These are phyloP conservation scores for Poeciliopsis retropinna DNA, from an alignment of 2,113 vertebrate species.

Conservation along the genomic window DNA sequence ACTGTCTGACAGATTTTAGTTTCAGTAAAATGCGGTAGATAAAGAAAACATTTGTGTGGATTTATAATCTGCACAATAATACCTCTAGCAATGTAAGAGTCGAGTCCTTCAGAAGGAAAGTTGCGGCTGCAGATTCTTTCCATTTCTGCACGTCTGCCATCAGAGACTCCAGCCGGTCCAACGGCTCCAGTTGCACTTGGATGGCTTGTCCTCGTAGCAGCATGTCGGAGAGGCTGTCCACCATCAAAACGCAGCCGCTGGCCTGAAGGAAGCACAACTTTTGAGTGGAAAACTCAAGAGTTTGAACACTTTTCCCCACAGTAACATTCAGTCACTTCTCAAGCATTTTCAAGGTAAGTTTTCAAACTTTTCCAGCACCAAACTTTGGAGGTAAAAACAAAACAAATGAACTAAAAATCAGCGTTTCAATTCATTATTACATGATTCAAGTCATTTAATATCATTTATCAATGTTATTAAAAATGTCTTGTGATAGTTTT, in stretches of 20 bases:
- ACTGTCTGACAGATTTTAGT: too few relatives aligned
- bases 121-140: constrained; percentile 88
- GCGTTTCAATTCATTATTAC: too few relatives aligned
- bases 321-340: too few relatives aligned
- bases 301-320: too few relatives aligned
- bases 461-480: too few relatives aligned
- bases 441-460: too few relatives aligned
- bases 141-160: constrained; percentile 88
- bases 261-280: constrained; percentile 68
- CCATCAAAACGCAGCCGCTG: constrained; percentile 79
- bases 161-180: constrained; percentile 87
- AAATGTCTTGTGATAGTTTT: too few relatives aligned
- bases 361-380: too few relatives aligned
- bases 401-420: too few relatives aligned
- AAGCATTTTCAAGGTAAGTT: too few relatives aligned
- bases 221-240: constrained; percentile 85
- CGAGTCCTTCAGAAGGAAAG: constrained; percentile 87
- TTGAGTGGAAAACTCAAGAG: background rate
- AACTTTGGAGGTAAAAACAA: too few relatives aligned
- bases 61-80: constrained; percentile 17
- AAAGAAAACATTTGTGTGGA: background rate
- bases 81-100: constrained; percentile 89
- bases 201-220: constrained; percentile 87
- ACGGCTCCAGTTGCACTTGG: constrained; percentile 88
- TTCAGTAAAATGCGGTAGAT: background rate